phyloP scores from a whole-genome alignment of 1,140 invertebrate genomes.

The Drosophila elegans region DNA sequence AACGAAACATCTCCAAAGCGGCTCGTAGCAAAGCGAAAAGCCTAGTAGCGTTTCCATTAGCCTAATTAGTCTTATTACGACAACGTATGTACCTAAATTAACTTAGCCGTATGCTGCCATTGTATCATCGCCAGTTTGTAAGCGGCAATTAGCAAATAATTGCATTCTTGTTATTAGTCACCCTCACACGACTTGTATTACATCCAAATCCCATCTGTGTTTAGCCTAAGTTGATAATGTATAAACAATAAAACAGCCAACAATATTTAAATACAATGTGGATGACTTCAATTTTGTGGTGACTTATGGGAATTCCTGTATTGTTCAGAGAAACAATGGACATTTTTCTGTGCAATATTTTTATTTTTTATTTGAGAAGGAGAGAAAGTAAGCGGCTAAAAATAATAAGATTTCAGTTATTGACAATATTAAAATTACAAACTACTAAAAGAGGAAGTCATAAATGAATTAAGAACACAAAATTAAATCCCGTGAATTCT shows the following conservation, averaged over 20 bases:
- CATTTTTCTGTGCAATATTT: no score
- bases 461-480: no score
- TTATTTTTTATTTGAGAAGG: no score
- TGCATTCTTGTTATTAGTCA: constrained; percentile 45
- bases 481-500: no score
- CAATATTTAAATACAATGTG: constrained; percentile 1
- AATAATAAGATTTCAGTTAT: no score
- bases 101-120: constrained; percentile 37
- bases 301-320: neutral
- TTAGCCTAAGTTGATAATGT: constrained; percentile 37
- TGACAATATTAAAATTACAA: no score
- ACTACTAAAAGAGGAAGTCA: no score
- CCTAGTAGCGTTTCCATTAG: constrained; percentile 48
- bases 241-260: constrained; percentile 31
- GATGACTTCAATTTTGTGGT: neutral
- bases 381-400: no score
- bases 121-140: constrained; percentile 47
- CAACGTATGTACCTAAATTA: constrained; percentile 68
- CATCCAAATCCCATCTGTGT: constrained; percentile 45
- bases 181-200: constrained; percentile 33
- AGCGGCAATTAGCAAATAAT: constrained; percentile 50
- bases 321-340: neutral
- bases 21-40: constrained; percentile 60
- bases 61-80: constrained; percentile 33
- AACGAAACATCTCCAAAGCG: constrained; percentile 65